These are phyloP conservation scores for Agrotis exclamationis DNA, from an alignment of 2,888 invertebrate species.

Conservation along the genomic window DNA sequence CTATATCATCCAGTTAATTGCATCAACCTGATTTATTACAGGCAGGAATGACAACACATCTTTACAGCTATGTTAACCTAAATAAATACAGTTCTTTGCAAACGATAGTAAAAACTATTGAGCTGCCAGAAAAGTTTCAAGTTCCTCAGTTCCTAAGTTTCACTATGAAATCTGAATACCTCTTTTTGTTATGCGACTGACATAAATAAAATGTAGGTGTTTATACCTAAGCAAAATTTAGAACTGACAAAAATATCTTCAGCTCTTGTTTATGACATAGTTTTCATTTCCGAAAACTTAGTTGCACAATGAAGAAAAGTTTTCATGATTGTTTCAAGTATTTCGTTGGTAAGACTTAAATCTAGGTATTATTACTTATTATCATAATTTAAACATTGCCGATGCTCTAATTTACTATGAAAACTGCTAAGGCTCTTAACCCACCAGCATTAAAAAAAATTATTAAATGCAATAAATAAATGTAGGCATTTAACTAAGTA, in stretches of 20 bases:
- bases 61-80: conserved; percentile 45
- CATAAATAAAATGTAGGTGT: conserved; percentile 11
- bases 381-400: background rate
- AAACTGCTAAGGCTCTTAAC: conserved; percentile 12
- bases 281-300: background rate
- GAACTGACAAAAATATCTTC: conserved; percentile 28
- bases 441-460: background rate
- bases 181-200: conserved; percentile 59
- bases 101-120: conserved; percentile 79
- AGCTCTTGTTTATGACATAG: conserved; percentile 13
- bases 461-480: conserved; percentile 19
- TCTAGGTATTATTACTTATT: too few species aligned
- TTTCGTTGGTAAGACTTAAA: background rate
- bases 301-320: background rate
- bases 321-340: background rate
- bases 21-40: conserved; percentile 18
- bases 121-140: conserved; percentile 84
- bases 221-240: conserved; percentile 6
- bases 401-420: conserved; percentile 7
- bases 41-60: conserved; percentile 27
- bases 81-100: conserved; percentile 75
- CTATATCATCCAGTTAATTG: conserved; percentile 19
- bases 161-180: conserved; percentile 57
- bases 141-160: conserved; percentile 67
- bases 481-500: conserved; percentile 36